phyloP scores from a whole-genome alignment of 2,888 invertebrate genomes.

The Tupiocoris notatus region DNA sequence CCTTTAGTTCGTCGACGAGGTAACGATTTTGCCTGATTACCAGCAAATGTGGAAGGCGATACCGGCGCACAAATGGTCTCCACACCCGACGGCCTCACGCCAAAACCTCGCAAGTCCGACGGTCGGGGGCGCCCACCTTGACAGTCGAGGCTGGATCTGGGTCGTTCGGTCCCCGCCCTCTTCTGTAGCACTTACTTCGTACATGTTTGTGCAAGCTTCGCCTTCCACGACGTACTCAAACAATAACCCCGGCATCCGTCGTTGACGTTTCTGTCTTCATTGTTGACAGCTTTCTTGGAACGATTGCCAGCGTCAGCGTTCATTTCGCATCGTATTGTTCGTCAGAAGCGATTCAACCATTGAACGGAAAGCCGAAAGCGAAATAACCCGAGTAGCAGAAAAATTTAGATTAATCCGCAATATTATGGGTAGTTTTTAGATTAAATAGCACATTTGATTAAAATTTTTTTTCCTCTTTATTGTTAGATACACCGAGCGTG shows the following conservation, averaged over 20 bases:
- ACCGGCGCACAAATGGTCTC: not conserved
- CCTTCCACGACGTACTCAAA: not conserved
- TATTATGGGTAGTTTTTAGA: no score
- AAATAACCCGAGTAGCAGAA: no score
- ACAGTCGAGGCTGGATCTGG: slow-evolving; percentile 13
- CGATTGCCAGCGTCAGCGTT: not conserved
- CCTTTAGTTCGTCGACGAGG: no score
- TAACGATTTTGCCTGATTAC: no score
- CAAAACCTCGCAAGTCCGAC: not conserved
- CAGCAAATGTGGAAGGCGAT: no score
- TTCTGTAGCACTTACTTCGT: not conserved
- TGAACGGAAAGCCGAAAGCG: no score
- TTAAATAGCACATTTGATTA: no score
- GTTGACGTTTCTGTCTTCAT: not conserved
- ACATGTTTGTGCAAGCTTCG: not conserved
- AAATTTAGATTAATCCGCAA: no score
- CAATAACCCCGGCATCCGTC: not conserved
- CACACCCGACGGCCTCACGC: not conserved
- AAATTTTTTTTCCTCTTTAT: no score
- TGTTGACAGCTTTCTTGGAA: not conserved
- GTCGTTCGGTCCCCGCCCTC: slow-evolving; percentile 18
- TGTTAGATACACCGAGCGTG: no score
- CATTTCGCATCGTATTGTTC: not conserved
- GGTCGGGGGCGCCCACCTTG: slow-evolving; percentile 7
- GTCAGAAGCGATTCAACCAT: no score